Evolutionary conservation across 2,797 vertebrate species (phyloP).

Genomic region (Lagocephalus sceleratus): DNA sequence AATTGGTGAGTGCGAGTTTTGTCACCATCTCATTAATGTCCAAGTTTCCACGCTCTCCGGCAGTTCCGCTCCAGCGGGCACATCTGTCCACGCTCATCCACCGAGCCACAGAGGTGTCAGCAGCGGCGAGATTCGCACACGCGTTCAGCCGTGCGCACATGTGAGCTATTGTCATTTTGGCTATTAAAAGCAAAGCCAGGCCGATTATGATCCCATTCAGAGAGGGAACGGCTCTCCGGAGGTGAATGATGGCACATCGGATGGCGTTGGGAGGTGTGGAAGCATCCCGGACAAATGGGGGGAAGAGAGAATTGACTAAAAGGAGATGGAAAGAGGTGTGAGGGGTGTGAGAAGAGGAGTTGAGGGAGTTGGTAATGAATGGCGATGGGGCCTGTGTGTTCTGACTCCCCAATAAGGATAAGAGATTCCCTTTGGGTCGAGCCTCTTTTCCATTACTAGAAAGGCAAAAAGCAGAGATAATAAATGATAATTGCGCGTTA

Average conservation of each 20-base stretch:
- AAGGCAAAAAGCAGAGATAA: constrained; percentile 11
- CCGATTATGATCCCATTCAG: constrained; percentile 76
- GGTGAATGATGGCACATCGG: constrained; percentile 75
- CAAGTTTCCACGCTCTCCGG: constrained; percentile 61
- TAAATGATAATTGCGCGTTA: constrained; percentile 2
- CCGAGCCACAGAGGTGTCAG: constrained; percentile 75
- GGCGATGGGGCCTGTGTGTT: constrained; percentile 37
- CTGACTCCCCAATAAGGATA: constrained; percentile 36
- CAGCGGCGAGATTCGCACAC: constrained; percentile 54
- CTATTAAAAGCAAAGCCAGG: constrained; percentile 76
- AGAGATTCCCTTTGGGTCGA: neutral
- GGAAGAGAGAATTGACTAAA: constrained; percentile 37
- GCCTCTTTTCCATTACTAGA: constrained; percentile 5
- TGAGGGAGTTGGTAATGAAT: constrained; percentile 63
- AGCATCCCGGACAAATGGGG: constrained; percentile 35
- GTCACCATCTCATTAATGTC: constrained; percentile 78
- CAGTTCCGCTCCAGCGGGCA: constrained; percentile 72
- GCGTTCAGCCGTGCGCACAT: constrained; percentile 47
- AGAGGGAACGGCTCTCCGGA: constrained; percentile 66
- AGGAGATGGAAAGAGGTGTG: constrained; percentile 46
- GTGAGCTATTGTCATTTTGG: constrained; percentile 72
- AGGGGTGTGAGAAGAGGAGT: constrained; percentile 44
- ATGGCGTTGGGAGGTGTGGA: constrained; percentile 54
- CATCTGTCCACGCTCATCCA: constrained; percentile 74
- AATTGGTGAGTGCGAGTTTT: constrained; percentile 73